Evolutionary conservation across 2,113 vertebrate genomes (phyloP).

Genomic region (Micromys minutus): DNA sequence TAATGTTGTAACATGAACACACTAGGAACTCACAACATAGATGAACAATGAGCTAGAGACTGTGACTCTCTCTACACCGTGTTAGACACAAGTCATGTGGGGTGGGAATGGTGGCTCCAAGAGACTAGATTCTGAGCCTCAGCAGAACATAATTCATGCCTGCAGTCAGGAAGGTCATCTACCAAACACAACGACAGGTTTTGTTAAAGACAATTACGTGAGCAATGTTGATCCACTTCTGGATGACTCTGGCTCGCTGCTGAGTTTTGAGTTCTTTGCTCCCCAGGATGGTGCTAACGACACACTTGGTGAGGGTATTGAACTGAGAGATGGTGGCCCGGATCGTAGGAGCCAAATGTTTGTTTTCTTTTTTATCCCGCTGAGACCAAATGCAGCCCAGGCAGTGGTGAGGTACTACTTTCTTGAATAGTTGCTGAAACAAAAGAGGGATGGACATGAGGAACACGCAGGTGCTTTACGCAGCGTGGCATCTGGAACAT

Average conservation of each 20-base stretch:
- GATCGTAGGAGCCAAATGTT: slow-evolving; percentile 92
- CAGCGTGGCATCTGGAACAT: not conserved
- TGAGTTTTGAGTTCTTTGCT: slow-evolving; percentile 89
- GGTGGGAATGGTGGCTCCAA: not conserved
- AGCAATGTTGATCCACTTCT: slow-evolving; percentile 96
- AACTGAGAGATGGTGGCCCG: slow-evolving; percentile 97
- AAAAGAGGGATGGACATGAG: slow-evolving; percentile 52
- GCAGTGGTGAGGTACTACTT: slow-evolving; percentile 95
- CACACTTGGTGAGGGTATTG: slow-evolving; percentile 93
- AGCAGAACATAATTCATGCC: not conserved
- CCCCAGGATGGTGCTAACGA: slow-evolving; percentile 92
- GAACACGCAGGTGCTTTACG: not conserved
- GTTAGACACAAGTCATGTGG: not conserved
- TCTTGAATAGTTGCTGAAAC: slow-evolving; percentile 94
- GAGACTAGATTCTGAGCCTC: not conserved
- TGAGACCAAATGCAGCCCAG: slow-evolving; percentile 96
- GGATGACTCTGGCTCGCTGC: slow-evolving; percentile 93
- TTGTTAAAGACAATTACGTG: slow-evolving; percentile 85
- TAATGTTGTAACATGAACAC: not conserved
- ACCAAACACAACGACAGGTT: not conserved
- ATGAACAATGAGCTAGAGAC: not conserved
- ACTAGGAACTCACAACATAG: not conserved
- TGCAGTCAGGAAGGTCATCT: not conserved
- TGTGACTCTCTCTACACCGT: not conserved
- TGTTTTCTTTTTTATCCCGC: slow-evolving; percentile 94